Evolutionary conservation across 1,140 invertebrate species (phyloP).

Genomic region (Patella vulgata): DNA sequence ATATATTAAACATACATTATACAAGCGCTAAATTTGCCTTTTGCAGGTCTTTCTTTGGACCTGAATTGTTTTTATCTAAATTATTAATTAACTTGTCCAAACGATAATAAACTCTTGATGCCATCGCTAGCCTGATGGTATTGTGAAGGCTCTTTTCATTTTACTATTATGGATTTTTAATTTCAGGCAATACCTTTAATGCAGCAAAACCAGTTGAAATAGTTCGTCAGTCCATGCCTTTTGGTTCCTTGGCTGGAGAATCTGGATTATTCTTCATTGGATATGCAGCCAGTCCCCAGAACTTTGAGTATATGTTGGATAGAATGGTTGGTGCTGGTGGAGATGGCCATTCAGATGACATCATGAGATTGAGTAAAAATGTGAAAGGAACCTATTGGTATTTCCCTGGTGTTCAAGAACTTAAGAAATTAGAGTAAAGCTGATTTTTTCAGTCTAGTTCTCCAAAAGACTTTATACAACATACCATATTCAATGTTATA

Average conservation of each 20-base stretch:
- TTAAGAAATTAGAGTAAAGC: constrained; percentile 54
- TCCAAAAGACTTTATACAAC: too few species aligned
- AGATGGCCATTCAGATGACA: constrained; percentile 52
- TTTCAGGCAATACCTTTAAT: constrained; percentile 50
- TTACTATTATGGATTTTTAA: too few species aligned
- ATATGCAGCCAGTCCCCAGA: constrained; percentile 51
- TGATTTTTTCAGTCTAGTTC: too few species aligned
- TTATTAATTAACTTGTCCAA: too few species aligned
- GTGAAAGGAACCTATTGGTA: constrained; percentile 65
- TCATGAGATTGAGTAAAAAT: constrained; percentile 59
- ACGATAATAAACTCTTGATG: too few species aligned
- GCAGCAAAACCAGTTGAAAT: constrained; percentile 55
- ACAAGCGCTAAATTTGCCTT: too few species aligned
- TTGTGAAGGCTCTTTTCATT: too few species aligned
- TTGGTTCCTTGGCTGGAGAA: constrained; percentile 46
- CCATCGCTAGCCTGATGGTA: too few species aligned
- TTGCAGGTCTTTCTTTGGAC: too few species aligned
- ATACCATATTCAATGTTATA: too few species aligned
- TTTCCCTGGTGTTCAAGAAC: constrained; percentile 57
- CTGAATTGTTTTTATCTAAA: too few species aligned
- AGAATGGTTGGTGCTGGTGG: constrained; percentile 58
- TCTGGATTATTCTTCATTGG: constrained; percentile 63
- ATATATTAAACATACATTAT: too few species aligned
- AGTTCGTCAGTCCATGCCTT: constrained; percentile 61
- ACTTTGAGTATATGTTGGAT: constrained; percentile 61